Percentiles rank a stretch among this genome's conserved stretches.
Conservation (phyloP, 37 sponge, comb jelly and placozoan genomes). For the Mnemiopsis leidyi region DNA sequence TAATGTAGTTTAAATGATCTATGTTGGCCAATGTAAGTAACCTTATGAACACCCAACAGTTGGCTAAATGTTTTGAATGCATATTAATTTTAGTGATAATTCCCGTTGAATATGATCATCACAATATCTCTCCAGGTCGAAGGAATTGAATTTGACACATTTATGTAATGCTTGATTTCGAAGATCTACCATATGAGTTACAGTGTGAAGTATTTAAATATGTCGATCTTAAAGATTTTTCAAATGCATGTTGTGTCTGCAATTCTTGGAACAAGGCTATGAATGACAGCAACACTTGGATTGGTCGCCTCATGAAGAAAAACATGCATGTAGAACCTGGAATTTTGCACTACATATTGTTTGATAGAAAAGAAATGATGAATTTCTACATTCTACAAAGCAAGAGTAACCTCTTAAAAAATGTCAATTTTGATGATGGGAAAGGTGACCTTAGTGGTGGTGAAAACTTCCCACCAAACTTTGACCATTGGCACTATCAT, state of each 20-base stretch:
- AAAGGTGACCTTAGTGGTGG: neutral
- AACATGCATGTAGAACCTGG: neutral
- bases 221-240: neutral
- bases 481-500: neutral
- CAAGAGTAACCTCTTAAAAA: neutral
- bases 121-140: too few species aligned
- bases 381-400: neutral
- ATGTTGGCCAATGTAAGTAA: too few species aligned
- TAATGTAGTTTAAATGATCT: too few species aligned
- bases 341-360: neutral
- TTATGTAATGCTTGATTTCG: neutral
- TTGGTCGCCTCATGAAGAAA: neutral
- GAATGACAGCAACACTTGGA: neutral
- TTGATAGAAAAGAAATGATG: neutral
- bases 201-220: neutral
- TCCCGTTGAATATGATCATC: too few species aligned
- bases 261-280: neutral
- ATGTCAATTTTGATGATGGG: conserved; percentile 42
- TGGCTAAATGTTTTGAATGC: too few species aligned
- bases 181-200: conserved; percentile 14
- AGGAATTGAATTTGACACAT: too few species aligned
- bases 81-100: too few species aligned
- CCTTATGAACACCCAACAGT: too few species aligned
- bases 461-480: neutral
- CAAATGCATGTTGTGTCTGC: neutral